phyloP scores from a whole-genome alignment of 2,113 vertebrate species.

The Boulengeromyrus knoepffleri region DNA sequence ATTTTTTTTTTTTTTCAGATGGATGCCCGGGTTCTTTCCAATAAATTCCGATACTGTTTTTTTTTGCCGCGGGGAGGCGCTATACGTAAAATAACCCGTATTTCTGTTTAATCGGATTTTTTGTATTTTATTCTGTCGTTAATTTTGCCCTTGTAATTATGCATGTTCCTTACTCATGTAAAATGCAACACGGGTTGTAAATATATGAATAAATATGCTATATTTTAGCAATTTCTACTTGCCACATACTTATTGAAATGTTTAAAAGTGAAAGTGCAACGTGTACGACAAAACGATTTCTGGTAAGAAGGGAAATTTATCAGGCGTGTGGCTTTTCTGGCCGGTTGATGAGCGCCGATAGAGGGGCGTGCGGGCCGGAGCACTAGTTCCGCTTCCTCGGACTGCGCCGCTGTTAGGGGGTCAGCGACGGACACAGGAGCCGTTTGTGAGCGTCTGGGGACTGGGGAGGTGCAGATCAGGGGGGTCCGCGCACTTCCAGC shows the following conservation, averaged over 20 bases:
- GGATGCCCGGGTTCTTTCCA: not conserved
- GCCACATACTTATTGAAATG: not conserved
- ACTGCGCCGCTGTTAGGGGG: not conserved
- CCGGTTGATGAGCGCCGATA: not conserved
- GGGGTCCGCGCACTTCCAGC: not conserved
- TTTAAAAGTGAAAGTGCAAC: constrained; percentile 12
- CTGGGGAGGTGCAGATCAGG: not conserved
- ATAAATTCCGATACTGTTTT: not conserved
- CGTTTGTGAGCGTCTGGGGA: not conserved
- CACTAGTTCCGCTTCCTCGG: constrained; percentile 30
- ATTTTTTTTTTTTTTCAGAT: not conserved
- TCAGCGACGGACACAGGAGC: not conserved
- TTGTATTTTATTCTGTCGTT: not conserved
- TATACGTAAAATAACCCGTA: not conserved
- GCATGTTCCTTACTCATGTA: not conserved
- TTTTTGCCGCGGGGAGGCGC: not conserved
- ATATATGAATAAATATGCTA: not conserved
- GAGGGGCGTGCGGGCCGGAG: not conserved
- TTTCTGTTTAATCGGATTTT: not conserved
- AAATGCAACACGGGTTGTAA: not conserved
- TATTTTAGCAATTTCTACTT: not conserved
- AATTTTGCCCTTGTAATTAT: not conserved
- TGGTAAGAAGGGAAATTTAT: not conserved
- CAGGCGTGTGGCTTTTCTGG: not conserved
- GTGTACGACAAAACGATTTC: not conserved